Evolutionary conservation across 1,140 invertebrate genomes (phyloP), one percentile per base, ranked within the genome.

Genomic region (Cydia strobilella): DNA sequence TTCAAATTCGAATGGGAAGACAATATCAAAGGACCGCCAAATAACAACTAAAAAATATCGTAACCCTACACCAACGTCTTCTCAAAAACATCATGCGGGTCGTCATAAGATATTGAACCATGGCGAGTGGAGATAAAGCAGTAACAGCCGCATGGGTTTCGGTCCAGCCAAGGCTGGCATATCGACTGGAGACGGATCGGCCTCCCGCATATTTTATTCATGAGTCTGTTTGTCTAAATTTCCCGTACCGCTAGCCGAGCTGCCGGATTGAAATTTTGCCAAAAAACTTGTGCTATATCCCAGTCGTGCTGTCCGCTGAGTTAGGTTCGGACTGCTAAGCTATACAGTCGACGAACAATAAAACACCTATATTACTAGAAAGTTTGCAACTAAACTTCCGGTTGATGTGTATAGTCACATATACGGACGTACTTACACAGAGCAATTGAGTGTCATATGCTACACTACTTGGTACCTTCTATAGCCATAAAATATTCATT

Each of bases 11-110:
- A 63, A 66, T 66, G 63, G 63, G 63, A 66, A 66, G 63, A 66
- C 63, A 66, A 66, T 66, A 66, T 66, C 63, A 66, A 66, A 66
- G 63, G 63, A 66, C 35, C 63, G 63, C 63, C 63, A 66, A 66
- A 66, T 66, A 66, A 66, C 63, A 66, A 35, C 63, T 66, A 66
- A 66, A 66, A 66, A 66, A 27, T 66, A 66, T 66, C 63, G 63
- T 66, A 66, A 66, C 63, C 63, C 63, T 66, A 66, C 62, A 65
- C 25, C 25, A 66, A 6, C 63, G 25, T 66, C 63, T 66, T 31
- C 27, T 13, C 13, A 35, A 66, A 35, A 31, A 31, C 63, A 6
- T 15, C 63, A 10, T 66, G 5, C 27, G 12, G 12, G 0, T 23
- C 1, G 25, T 12, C 15, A 31, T 15, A 10, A 13, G 27, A 27